These are phyloP conservation scores for Tenrec ecaudatus DNA, from an alignment of 2,113 vertebrate species.

Conservation along the genomic window DNA sequence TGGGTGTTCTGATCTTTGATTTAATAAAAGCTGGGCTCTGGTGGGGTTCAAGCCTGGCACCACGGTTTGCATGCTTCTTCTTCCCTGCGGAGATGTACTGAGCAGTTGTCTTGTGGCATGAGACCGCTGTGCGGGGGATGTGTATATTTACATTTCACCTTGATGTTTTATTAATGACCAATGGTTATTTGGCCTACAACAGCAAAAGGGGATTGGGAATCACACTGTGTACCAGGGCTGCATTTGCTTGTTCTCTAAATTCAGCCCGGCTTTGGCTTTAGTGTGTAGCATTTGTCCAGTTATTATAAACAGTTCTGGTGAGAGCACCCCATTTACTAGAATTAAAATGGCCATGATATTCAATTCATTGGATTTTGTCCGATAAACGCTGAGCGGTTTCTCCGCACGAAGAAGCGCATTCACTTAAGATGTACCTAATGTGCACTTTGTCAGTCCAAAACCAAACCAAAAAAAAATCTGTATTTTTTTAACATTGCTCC, in stretches of 20 bases:
- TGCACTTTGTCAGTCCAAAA: constrained; percentile 51
- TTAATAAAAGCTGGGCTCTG: constrained; percentile 4
- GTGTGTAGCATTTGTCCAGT: constrained; percentile 45
- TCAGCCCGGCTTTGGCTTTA: constrained; percentile 56
- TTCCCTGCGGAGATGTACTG: not conserved
- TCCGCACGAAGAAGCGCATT: constrained; percentile 41
- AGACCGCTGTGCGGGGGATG: not conserved
- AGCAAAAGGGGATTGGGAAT: not conserved
- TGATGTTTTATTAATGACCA: constrained; percentile 63
- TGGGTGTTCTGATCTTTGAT: not conserved
- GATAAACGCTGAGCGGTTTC: not conserved
- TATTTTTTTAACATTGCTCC: constrained; percentile 22
- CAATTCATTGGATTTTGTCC: constrained; percentile 19
- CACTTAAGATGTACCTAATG: constrained; percentile 55
- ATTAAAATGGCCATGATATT: constrained; percentile 45
- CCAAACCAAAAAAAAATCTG: not conserved
- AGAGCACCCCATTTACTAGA: constrained; percentile 48
- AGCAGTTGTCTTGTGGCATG: not conserved
- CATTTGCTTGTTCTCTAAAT: constrained; percentile 35
- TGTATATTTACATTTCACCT: constrained; percentile 20
- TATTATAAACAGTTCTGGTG: constrained; percentile 44
- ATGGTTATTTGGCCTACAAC: constrained; percentile 12
- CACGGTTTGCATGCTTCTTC: not conserved
- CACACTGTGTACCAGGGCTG: not conserved
- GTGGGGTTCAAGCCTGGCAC: not conserved